Conservation (phyloP, 2,113 vertebrate species). For the Oxyruncus cristatus region DNA sequence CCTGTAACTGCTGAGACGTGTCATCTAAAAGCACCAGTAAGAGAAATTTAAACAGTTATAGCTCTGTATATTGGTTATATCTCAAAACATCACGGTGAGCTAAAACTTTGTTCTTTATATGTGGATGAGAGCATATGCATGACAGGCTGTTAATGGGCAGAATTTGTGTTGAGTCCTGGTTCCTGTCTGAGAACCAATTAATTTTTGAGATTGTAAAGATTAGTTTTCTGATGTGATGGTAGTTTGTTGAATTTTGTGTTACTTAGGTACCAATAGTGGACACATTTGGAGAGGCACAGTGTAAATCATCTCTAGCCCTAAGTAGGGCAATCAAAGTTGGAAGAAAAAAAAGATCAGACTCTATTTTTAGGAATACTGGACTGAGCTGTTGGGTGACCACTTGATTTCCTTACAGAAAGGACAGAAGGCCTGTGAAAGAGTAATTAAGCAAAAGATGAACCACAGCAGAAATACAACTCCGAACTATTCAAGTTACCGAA, state of each 20-base stretch:
- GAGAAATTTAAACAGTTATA: background rate
- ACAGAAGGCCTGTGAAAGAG: background rate
- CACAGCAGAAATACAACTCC: background rate
- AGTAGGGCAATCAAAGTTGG: background rate
- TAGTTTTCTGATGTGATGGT: background rate
- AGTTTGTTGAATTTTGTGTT: background rate
- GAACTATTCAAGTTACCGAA: background rate
- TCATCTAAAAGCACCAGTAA: background rate
- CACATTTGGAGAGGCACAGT: background rate
- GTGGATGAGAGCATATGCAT: background rate
- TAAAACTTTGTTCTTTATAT: background rate
- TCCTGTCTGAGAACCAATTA: background rate
- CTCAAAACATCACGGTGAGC: background rate
- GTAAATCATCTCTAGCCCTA: background rate
- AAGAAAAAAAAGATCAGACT: background rate
- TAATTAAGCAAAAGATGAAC: background rate
- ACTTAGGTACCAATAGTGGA: background rate
- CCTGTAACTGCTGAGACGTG: background rate
- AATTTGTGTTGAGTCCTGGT: background rate
- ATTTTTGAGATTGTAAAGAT: background rate
- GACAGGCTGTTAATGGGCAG: background rate
- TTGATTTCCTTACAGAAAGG: background rate
- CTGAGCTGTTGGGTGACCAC: background rate
- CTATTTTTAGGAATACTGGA: background rate
- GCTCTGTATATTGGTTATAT: background rate